Conservation (phyloP, 1,140 invertebrate genomes). For the Lycorma delicatula region DNA sequence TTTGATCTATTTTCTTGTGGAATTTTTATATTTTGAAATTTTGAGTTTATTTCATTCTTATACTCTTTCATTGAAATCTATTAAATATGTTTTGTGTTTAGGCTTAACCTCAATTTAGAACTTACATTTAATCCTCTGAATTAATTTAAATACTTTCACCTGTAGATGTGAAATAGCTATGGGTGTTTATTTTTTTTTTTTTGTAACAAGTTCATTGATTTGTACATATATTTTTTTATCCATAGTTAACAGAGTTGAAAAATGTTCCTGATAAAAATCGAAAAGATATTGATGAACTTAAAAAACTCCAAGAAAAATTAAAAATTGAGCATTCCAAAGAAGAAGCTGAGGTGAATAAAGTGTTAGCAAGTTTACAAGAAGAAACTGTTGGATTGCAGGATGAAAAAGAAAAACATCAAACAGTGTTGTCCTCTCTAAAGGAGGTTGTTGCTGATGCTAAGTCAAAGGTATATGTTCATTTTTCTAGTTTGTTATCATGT, state of each 20-base stretch:
- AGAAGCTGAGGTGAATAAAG: conserved; percentile 44
- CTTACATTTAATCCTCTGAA: no score
- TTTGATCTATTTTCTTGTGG: no score
- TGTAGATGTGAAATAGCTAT: no score
- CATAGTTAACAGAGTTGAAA: conserved; percentile 41
- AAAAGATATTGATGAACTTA: conserved; percentile 61
- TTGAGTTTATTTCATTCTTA: no score
- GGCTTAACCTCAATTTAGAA: no score
- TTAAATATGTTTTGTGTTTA: no score
- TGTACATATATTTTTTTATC: neutral
- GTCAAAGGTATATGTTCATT: conserved; percentile 44
- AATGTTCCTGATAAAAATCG: conserved; percentile 59
- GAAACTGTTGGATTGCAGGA: conserved; percentile 44
- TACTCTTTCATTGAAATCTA: no score
- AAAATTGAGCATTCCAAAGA: conserved; percentile 36
- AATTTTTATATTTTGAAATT: no score
- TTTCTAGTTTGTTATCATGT: conserved; percentile 10
- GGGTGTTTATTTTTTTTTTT: no score
- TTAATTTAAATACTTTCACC: no score
- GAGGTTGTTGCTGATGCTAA: conserved; percentile 65
- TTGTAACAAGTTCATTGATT: no score
- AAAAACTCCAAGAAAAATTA: conserved; percentile 41
- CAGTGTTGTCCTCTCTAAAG: conserved; percentile 56
- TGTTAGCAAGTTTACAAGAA: conserved; percentile 42
- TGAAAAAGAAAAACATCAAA: conserved; percentile 54